Evolutionary conservation across 2,797 vertebrate genomes (phyloP).

Genomic region (Lepus oiostolus): DNA sequence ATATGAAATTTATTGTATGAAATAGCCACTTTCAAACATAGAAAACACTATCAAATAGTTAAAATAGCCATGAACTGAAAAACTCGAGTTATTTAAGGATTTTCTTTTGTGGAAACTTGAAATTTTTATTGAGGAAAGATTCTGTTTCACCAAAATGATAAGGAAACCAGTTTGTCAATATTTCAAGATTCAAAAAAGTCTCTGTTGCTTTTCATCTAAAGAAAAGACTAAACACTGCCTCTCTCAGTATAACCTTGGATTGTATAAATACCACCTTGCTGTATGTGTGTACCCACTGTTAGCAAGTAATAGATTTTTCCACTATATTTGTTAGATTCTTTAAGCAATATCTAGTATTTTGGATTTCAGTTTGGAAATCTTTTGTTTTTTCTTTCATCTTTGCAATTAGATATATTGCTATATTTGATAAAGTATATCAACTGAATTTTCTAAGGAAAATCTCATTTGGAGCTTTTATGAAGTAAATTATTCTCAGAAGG

Average conservation of each 20-base stretch:
- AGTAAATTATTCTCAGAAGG: background rate
- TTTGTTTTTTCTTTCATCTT: background rate
- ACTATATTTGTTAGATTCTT: background rate
- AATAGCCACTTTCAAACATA: background rate
- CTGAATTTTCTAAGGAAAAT: background rate
- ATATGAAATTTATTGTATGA: conserved; percentile 28
- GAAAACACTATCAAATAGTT: conserved; percentile 12
- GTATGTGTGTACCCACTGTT: background rate
- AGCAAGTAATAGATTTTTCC: background rate
- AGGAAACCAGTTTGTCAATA: conserved; percentile 16
- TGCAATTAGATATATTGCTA: background rate
- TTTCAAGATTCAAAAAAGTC: background rate
- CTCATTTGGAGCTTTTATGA: background rate
- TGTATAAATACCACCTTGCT: background rate
- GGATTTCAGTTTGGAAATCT: conserved; percentile 17
- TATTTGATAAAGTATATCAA: background rate
- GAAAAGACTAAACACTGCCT: background rate
- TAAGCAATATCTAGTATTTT: background rate
- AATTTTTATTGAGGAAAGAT: conserved; percentile 24
- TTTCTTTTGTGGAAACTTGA: background rate
- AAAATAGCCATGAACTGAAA: background rate
- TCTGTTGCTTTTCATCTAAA: background rate
- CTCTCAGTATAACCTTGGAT: background rate
- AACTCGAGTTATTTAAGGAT: background rate
- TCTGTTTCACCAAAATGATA: background rate